Evolutionary conservation across 2,888 invertebrate genomes (phyloP).

Genomic region (Mythimna albipuncta): DNA sequence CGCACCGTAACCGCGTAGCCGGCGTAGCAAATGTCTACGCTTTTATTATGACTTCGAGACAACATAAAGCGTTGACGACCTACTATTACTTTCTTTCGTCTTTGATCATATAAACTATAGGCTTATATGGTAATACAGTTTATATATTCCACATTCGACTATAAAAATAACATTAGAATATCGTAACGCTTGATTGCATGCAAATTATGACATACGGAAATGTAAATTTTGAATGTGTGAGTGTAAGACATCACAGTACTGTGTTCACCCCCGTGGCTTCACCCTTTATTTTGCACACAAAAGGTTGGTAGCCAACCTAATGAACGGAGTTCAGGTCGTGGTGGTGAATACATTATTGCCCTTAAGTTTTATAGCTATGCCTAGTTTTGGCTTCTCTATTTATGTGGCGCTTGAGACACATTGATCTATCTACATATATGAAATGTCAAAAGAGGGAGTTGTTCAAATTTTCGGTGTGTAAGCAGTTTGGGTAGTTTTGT

Average conservation of each 20-base stretch:
- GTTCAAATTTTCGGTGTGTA: constrained; percentile 17
- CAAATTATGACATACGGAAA: constrained; percentile 81
- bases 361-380: constrained; percentile 64
- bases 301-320: constrained; percentile 78
- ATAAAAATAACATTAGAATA: constrained; percentile 60
- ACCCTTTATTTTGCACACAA: constrained; percentile 81
- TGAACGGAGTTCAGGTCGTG: constrained; percentile 76
- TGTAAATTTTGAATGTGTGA: constrained; percentile 76
- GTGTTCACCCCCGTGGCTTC: constrained; percentile 71
- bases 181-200: constrained; percentile 80
- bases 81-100: constrained; percentile 40
- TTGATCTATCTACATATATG: constrained; percentile 10
- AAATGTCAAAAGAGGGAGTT: constrained; percentile 18
- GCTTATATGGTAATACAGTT: constrained; percentile 25
- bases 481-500: neutral
- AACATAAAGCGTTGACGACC: constrained; percentile 37
- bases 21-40: constrained; percentile 26
- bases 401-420: constrained; percentile 42
- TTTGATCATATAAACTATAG: constrained; percentile 56
- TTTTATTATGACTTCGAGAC: constrained; percentile 46
- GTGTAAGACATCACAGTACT: constrained; percentile 68
- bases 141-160: constrained; percentile 23
- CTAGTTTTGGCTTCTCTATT: constrained; percentile 54
- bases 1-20: constrained; percentile 19
- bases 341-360: constrained; percentile 79